Evolutionary conservation across 2,113 vertebrate genomes (phyloP), one percentile per base, ranked within the genome.

Genomic region (Microtus pennsylvanicus): DNA sequence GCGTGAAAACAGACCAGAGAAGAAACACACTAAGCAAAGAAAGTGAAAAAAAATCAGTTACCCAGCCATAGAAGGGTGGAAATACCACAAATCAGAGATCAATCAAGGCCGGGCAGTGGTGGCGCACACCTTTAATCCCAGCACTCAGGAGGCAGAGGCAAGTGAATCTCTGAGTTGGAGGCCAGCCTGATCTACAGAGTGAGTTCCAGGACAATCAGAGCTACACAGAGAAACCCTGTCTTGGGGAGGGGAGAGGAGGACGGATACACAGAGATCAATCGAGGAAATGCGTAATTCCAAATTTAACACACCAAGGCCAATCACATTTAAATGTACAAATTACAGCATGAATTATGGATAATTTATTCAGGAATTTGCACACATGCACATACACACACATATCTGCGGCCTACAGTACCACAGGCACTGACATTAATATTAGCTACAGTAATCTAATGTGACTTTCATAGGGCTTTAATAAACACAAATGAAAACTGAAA

Each of bases 371-470:
- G 61, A 94, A 89, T 69, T 74, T 38, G 45, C 38, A 78, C 45
- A 45, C 76, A 86, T 72, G 5, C 61, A 77, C 42, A 76, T 42
- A 47, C 75, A 30, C 38, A 47, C 75, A 30, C 76, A 24, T 33
- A 7, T 47, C 80, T 67, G 33, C 4, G 35, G 65, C 50, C 87
- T 69, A 38, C 16, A 30, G 45, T 35, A 63, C 74, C 63, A 80
- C 22, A 87, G 22, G 58, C 61, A 74, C 13, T 61, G 61, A 86
- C 33, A 45, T 74, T 89, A 93, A 70, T 50, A 92, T 90, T 33
- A 74, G 28, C 72, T 86, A 38, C 91, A 94, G 75, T 65, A 42
- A 55, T 80, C 83, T 94, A 47, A 75, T 21, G 28, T 93, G 61
- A 94, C 83, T 87, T 89, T 67, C 45, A 69, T 47, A 19, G 65